Base-by-base conservation (phyloP, 2,797 vertebrate genomes). In the Enteromius anoplus region DNA sequence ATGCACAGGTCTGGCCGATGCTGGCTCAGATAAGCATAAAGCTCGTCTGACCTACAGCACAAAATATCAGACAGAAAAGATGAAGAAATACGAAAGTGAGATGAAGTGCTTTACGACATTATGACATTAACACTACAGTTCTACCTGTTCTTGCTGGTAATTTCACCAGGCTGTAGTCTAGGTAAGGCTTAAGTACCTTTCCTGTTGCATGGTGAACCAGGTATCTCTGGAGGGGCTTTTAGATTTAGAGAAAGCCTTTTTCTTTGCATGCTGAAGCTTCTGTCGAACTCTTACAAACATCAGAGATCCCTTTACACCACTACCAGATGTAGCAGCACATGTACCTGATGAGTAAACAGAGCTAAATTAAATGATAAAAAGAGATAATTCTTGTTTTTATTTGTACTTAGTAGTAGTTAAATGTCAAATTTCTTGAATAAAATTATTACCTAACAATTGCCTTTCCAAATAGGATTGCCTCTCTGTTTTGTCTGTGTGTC, bases 271-370 rank as follows among this genome's bases (percentile, higher is more conserved):
- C 55, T 91, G 78, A 12, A 84, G 87, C 81, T 92, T 94, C 91
- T 93, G 89, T 84, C 92, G 91, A 91, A 96, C 91, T 83, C 93
- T 92, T 81, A 95, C 88, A 81, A 95, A 95, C 93, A 94, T 95
- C 87, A 95, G 80, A 21, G 75, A 86, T 40, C 88, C 80, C 51
- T 89, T 91, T 0, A 87, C 75, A 62, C 84, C 84, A 77, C 85
- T 85, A 4, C 81, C 84, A 9, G 86, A 68, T 2, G 90, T 86
- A 3, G 85, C 75, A 78, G 86, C 86, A 14, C 11, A 77, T 65
- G 85, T 86, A 10, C 40, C 95, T 95, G 84, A 40, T 23, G 37
- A 32, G 34, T 45, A 23, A 49, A 51, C 9, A 26, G 1, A 82
- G 0, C 40, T 0, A 58, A 62, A 75, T 42, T 37, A 17, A 37